Conservation (phyloP, 35 echinoderm and acorn worm genomes). For the Stichopus chloronotus region DNA sequence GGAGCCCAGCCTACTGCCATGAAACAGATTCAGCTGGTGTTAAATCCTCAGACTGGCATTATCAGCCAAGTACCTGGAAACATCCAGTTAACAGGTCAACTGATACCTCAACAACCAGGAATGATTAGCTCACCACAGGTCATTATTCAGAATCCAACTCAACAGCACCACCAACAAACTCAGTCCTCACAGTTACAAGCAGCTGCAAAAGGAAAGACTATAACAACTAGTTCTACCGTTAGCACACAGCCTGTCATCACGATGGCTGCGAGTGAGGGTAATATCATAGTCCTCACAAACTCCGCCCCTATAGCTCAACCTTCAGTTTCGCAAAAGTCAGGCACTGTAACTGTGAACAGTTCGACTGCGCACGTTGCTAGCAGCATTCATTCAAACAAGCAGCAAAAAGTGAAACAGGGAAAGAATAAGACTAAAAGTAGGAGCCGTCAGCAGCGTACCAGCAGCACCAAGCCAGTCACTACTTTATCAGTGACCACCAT, state of each 20-base stretch:
- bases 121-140: constrained; percentile 27
- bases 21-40: constrained; percentile 49
- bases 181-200: neutral
- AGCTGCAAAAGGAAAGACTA: neutral
- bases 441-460: constrained; percentile 18
- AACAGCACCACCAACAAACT: neutral
- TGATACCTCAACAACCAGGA: constrained; percentile 29
- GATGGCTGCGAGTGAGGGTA: constrained; percentile 79
- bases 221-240: neutral
- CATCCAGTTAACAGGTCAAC: constrained; percentile 42
- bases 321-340: neutral
- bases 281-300: constrained; percentile 87
- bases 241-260: constrained; percentile 79
- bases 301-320: constrained; percentile 40
- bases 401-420: neutral
- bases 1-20: constrained; percentile 24
- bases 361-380: neutral
- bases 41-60: constrained; percentile 50
- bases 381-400: neutral
- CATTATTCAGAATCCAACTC: constrained; percentile 46
- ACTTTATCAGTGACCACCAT: constrained; percentile 15
- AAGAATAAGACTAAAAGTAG: constrained; percentile 28
- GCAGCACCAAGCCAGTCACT: constrained; percentile 9
- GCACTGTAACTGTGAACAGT: constrained; percentile 20
- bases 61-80: constrained; percentile 35